phyloP scores from a whole-genome alignment of 2,797 vertebrate species.

The Hydrolagus colliei region DNA sequence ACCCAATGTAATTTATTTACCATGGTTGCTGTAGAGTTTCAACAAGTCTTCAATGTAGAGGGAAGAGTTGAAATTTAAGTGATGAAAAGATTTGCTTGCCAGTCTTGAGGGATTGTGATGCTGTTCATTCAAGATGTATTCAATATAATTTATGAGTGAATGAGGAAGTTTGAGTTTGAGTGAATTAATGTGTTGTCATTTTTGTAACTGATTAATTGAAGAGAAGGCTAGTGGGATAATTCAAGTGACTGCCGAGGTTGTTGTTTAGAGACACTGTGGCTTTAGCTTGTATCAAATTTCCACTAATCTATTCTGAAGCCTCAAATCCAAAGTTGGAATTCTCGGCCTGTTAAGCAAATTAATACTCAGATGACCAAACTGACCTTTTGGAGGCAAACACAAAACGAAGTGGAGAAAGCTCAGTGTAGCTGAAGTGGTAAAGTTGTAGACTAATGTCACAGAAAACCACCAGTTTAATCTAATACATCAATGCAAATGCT shows the following conservation, averaged over 20 bases:
- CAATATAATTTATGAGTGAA: conserved; percentile 33
- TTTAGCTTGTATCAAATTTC: conserved; percentile 36
- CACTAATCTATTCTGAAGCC: conserved; percentile 42
- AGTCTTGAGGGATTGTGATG: conserved; percentile 37
- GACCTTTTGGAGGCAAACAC: conserved; percentile 33
- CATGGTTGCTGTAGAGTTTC: no score
- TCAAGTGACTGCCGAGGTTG: conserved; percentile 43
- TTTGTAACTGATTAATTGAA: conserved; percentile 45
- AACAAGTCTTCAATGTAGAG: neutral
- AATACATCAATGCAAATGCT: conserved; percentile 14
- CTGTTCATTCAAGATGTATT: conserved; percentile 25
- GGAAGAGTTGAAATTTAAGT: conserved; percentile 33
- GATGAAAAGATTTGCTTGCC: conserved; percentile 44
- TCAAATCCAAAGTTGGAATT: conserved; percentile 31
- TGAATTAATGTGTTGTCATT: conserved; percentile 41
- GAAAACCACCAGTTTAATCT: neutral
- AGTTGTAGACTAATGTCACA: neutral
- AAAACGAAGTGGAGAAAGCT: conserved; percentile 43
- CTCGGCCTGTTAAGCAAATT: conserved; percentile 21
- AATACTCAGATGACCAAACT: conserved; percentile 30
- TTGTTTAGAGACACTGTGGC: conserved; percentile 40
- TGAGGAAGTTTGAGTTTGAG: no score
- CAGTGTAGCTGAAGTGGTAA: conserved; percentile 18
- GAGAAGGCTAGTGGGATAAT: conserved; percentile 46
- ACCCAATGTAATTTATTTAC: no score